phyloP scores from a whole-genome alignment of 2,888 invertebrate species.

The Bibio marci region DNA sequence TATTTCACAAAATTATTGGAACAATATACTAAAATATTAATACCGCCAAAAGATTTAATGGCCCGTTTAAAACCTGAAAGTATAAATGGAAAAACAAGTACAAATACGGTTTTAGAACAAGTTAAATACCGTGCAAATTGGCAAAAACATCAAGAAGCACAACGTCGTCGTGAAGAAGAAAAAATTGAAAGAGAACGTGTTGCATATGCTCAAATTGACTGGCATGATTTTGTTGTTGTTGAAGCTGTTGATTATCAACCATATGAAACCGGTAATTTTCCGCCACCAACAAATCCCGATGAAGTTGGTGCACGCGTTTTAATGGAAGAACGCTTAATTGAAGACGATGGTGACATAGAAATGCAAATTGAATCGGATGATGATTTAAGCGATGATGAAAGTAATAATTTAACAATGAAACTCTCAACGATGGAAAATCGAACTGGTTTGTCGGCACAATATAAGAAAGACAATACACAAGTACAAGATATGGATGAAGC shows the following conservation, averaged over 20 bases:
- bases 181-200: slow-evolving; percentile 87
- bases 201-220: slow-evolving; percentile 95
- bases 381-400: slow-evolving; percentile 36
- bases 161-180: slow-evolving; percentile 85
- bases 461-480: slow-evolving; percentile 34
- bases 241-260: slow-evolving; percentile 99
- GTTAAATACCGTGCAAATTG: slow-evolving; percentile 92
- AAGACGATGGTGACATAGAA: slow-evolving; percentile 64
- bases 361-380: slow-evolving; percentile 84
- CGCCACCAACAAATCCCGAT: slow-evolving; percentile 91
- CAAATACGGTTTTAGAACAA: slow-evolving; percentile 57
- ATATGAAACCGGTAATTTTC: slow-evolving; percentile 88
- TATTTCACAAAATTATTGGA: slow-evolving; percentile 96
- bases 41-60: slow-evolving; percentile 85
- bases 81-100: slow-evolving; percentile 34
- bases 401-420: slow-evolving; percentile 17
- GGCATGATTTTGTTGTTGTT: slow-evolving; percentile 99
- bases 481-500: slow-evolving; percentile 91
- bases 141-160: slow-evolving; percentile 87
- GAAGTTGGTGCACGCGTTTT: slow-evolving; percentile 91
- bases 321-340: slow-evolving; percentile 68
- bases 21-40: slow-evolving; percentile 94
- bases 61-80: slow-evolving; percentile 64
- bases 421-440: slow-evolving; percentile 52
- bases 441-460: slow-evolving; percentile 15